phyloP scores from a whole-genome alignment of 2,113 vertebrate species.

The Scomber scombrus region DNA sequence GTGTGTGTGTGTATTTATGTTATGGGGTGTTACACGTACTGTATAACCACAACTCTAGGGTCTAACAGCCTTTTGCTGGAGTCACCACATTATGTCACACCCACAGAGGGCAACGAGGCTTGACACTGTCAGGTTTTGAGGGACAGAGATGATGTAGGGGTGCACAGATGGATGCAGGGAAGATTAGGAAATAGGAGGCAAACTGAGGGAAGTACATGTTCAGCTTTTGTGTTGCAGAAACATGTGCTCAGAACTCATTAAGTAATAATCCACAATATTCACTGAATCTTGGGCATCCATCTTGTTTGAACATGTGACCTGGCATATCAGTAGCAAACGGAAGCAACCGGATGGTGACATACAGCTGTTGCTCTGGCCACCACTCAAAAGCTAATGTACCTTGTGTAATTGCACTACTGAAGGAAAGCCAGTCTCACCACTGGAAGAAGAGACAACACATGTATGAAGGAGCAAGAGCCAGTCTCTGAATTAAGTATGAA shows the following conservation, averaged over 20 bases:
- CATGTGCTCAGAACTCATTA: not conserved
- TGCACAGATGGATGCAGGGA: not conserved
- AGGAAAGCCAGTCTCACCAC: conserved; percentile 31
- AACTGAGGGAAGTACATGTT: not conserved
- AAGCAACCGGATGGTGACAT: conserved; percentile 59
- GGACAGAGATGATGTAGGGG: conserved; percentile 17
- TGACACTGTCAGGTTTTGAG: conserved; percentile 31
- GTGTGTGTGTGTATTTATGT: conserved; percentile 31
- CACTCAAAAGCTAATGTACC: conserved; percentile 72
- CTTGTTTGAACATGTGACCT: conserved; percentile 58
- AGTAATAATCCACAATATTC: not conserved
- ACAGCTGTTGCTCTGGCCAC: conserved; percentile 73
- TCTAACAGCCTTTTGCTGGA: conserved; percentile 41
- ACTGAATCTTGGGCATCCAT: conserved; percentile 29
- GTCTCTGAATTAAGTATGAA: too few species aligned
- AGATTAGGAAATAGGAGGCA: not conserved
- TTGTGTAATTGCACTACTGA: conserved; percentile 55
- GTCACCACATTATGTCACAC: conserved; percentile 57
- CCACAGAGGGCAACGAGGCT: conserved; percentile 53
- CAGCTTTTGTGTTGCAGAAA: conserved; percentile 1
- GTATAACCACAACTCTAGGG: conserved; percentile 50
- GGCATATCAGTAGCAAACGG: conserved; percentile 47
- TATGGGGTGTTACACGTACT: conserved; percentile 31
- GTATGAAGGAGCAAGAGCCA: not conserved
- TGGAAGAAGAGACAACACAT: not conserved